phyloP scores from a whole-genome alignment of 2,888 invertebrate genomes.

The Hoplodrina ambigua region DNA sequence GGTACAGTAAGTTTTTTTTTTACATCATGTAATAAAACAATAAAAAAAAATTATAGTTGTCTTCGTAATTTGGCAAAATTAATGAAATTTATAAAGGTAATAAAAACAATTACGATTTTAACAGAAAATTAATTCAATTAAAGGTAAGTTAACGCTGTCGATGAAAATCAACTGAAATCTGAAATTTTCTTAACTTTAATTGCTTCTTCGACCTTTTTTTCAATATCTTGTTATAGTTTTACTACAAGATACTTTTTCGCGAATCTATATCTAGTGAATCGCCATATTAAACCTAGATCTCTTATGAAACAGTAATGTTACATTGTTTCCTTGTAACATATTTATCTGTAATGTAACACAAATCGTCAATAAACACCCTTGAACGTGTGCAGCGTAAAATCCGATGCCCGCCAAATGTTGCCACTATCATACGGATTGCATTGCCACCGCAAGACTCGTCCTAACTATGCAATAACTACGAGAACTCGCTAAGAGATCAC shows the following conservation, averaged over 20 bases:
- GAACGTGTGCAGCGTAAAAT: constrained; percentile 46
- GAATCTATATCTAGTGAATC: background rate
- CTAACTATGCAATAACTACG: constrained; percentile 32
- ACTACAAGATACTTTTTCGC: too few species aligned
- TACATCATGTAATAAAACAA: too few species aligned
- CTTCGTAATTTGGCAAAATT: too few species aligned
- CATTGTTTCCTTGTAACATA: background rate
- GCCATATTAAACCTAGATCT: background rate
- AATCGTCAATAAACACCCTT: constrained; percentile 33
- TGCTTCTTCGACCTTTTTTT: background rate
- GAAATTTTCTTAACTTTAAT: too few species aligned
- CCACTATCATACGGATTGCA: constrained; percentile 58
- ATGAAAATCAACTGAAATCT: too few species aligned
- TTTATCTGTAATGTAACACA: constrained; percentile 9
- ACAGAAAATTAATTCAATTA: too few species aligned
- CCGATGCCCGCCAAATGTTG: constrained; percentile 59
- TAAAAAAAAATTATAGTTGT: too few species aligned
- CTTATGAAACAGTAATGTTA: background rate
- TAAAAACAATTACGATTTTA: too few species aligned
- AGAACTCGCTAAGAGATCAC: constrained; percentile 32
- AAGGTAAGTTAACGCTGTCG: too few species aligned
- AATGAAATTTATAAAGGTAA: too few species aligned
- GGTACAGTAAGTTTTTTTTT: too few species aligned
- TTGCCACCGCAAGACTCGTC: constrained; percentile 47
- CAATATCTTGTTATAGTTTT: background rate